Percentiles rank a stretch among this genome's conserved stretches.
These are phyloP conservation scores for Anastrepha ludens DNA, from an alignment of 1,140 invertebrate species.

Conservation along the genomic window DNA sequence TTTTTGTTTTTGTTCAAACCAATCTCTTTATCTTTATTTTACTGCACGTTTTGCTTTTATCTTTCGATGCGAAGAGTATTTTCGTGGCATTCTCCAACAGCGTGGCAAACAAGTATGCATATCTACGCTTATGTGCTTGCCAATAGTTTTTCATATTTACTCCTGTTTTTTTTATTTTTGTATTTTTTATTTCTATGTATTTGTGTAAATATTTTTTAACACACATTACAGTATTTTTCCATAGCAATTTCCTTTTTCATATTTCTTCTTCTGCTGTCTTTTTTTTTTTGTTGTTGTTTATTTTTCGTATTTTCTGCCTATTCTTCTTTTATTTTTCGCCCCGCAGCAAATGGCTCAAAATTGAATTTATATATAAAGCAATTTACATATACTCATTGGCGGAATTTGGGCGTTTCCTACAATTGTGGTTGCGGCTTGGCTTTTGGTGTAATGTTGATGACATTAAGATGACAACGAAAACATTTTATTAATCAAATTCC, in stretches of 20 bases:
- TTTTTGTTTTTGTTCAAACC: no score
- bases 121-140: no score
- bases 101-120: no score
- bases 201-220: not conserved
- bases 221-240: not conserved
- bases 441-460: not conserved
- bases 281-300: not conserved
- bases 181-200: not conserved
- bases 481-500: not conserved
- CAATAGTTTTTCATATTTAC: no score
- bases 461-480: conserved; percentile 37
- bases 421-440: not conserved
- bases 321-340: not conserved
- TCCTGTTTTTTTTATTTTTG: no score
- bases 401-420: not conserved
- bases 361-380: conserved; percentile 50
- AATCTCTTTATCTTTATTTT: no score
- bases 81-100: no score
- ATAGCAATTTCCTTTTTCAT: not conserved
- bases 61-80: no score
- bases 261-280: not conserved
- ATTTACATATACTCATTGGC: conserved; percentile 2
- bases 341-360: not conserved
- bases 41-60: no score
- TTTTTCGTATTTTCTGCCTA: not conserved